Percentiles rank a stretch among this genome's conserved stretches.
These are phyloP conservation scores for Selenia dentaria DNA, from an alignment of 2,888 invertebrate genomes.

Conservation along the genomic window DNA sequence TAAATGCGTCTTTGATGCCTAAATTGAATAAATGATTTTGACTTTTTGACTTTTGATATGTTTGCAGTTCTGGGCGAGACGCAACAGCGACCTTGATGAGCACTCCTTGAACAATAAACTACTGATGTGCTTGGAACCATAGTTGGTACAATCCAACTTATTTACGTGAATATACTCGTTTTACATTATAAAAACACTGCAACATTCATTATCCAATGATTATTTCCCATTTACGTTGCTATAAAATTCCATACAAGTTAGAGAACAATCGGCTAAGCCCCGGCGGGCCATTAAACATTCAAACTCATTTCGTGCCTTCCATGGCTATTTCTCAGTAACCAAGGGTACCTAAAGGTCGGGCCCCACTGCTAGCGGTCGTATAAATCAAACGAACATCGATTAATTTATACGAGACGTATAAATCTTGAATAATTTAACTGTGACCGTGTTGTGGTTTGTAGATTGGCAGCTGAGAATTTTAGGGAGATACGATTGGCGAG, in stretches of 20 bases:
- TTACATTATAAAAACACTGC: too few species aligned
- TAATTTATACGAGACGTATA: constrained; percentile 1
- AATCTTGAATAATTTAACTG: constrained; percentile 13
- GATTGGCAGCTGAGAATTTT: constrained; percentile 4
- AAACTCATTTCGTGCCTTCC: constrained; percentile 9
- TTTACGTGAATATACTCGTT: too few species aligned
- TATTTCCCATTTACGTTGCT: constrained; percentile 9
- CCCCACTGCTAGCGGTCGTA: constrained; percentile 4
- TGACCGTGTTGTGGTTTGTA: constrained; percentile 1
- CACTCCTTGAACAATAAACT: too few species aligned
- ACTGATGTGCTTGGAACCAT: too few species aligned
- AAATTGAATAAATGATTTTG: too few species aligned
- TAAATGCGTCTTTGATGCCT: too few species aligned
- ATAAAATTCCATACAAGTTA: constrained; percentile 21
- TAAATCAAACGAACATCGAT: constrained; percentile 6
- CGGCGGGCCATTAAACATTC: constrained; percentile 15
- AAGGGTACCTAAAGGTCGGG: constrained; percentile 3
- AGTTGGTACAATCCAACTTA: too few species aligned
- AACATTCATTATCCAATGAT: constrained; percentile 1
- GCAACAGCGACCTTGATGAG: too few species aligned
- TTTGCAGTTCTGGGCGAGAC: too few species aligned
- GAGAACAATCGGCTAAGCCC: constrained; percentile 4
- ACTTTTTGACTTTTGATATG: too few species aligned
- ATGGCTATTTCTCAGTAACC: constrained; percentile 8
- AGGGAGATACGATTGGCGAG: background rate